phyloP scores from a whole-genome alignment of 2,888 invertebrate species.

The Tanypteryx hageni region DNA sequence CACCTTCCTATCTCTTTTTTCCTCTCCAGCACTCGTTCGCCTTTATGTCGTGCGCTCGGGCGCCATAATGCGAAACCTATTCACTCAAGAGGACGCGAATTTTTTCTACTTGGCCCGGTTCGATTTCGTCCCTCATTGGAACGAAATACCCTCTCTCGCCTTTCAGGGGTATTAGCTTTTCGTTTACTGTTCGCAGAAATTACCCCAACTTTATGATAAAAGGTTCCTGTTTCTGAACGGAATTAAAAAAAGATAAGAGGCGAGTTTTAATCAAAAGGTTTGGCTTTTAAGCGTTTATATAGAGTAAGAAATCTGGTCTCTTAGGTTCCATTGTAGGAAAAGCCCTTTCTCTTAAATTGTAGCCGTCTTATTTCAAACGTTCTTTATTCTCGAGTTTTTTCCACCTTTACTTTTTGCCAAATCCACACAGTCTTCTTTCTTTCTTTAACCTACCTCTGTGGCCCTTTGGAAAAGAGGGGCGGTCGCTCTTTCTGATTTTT shows the following conservation, averaged over 20 bases:
- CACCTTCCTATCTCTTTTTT: too few species aligned
- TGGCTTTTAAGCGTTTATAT: constrained; percentile 39
- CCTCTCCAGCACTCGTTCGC: background rate
- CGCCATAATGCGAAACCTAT: background rate
- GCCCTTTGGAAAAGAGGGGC: background rate
- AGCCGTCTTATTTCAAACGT: background rate
- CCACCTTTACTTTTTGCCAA: background rate
- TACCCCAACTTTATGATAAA: constrained; percentile 23
- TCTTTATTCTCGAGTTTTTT: background rate
- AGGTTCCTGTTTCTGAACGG: background rate
- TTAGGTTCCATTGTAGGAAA: constrained; percentile 13
- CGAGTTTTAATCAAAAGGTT: constrained; percentile 40
- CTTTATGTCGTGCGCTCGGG: background rate
- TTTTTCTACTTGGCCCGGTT: background rate
- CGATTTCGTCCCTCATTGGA: constrained; percentile 14
- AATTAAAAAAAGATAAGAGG: constrained; percentile 29
- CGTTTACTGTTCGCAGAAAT: constrained; percentile 12
- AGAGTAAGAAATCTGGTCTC: constrained; percentile 44
- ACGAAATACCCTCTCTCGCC: background rate
- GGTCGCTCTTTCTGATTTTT: background rate
- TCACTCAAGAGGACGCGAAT: background rate
- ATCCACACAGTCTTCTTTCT: background rate
- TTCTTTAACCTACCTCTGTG: background rate
- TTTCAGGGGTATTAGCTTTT: constrained; percentile 30
- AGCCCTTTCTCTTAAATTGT: background rate